Evolutionary conservation across 2,797 vertebrate species (phyloP).

Genomic region (Pangasius mekongensis): DNA sequence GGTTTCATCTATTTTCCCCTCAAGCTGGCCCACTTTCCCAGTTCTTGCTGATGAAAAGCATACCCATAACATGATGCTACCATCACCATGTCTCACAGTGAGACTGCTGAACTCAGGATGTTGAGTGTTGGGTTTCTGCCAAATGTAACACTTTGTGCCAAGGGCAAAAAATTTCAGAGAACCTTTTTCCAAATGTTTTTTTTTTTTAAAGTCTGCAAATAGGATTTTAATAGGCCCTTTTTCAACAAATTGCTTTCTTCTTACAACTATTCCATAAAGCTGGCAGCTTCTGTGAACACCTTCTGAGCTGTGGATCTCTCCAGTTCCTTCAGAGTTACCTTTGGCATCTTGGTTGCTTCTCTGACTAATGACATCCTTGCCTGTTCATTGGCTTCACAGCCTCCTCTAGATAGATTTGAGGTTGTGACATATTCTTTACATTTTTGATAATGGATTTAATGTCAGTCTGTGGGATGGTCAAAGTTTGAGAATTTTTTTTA

Average conservation of each 20-base stretch:
- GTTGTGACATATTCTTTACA: background rate
- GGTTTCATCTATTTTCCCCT: background rate
- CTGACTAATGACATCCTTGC: background rate
- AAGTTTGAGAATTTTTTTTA: background rate
- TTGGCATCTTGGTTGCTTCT: background rate
- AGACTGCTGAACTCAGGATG: background rate
- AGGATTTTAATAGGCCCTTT: background rate
- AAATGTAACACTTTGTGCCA: background rate
- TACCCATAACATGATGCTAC: background rate
- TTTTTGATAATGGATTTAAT: background rate
- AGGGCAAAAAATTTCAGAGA: background rate
- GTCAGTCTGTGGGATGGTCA: background rate
- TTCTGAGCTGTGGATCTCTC: background rate
- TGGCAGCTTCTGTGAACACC: background rate
- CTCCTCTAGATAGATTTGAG: background rate
- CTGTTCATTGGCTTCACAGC: background rate
- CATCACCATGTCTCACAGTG: background rate
- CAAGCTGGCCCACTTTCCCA: background rate
- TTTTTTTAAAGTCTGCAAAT: background rate
- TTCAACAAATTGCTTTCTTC: background rate
- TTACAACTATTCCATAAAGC: background rate
- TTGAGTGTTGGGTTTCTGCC: too few species aligned
- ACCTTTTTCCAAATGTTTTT: too few species aligned
- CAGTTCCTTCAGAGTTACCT: background rate
- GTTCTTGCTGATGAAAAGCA: background rate